Percentiles rank a stretch among this genome's conserved stretches.
These are phyloP conservation scores for Colletes gigas DNA, from an alignment of 1,140 invertebrate genomes.

Conservation along the genomic window DNA sequence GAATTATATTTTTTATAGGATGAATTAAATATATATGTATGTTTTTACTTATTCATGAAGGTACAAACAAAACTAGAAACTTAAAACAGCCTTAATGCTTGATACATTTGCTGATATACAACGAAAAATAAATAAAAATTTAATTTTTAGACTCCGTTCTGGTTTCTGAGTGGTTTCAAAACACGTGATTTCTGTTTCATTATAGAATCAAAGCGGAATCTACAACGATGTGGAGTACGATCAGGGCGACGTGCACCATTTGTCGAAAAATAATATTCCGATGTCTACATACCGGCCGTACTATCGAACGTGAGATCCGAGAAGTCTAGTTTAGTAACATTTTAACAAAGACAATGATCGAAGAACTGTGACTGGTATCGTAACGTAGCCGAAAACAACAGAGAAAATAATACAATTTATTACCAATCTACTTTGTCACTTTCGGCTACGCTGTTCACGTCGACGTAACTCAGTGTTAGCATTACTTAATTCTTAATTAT, in stretches of 20 bases:
- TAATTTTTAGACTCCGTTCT: too few species aligned
- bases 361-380: not conserved
- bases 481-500: slow-evolving; percentile 24
- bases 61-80: too few species aligned
- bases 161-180: too few species aligned
- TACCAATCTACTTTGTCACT: not conserved
- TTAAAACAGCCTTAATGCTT: too few species aligned
- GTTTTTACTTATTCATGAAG: too few species aligned
- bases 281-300: slow-evolving; percentile 86
- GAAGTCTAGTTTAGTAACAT: slow-evolving; percentile 11
- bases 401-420: not conserved
- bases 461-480: slow-evolving; percentile 6
- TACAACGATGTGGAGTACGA: slow-evolving; percentile 94
- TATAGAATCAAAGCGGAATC: slow-evolving; percentile 91
- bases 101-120: too few species aligned
- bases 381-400: not conserved
- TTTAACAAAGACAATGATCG: slow-evolving; percentile 1
- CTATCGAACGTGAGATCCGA: slow-evolving; percentile 74
- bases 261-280: slow-evolving; percentile 84
- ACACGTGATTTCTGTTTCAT: slow-evolving; percentile 35
- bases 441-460: not conserved
- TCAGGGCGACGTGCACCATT: slow-evolving; percentile 84
- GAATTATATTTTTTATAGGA: too few species aligned
- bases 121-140: too few species aligned
- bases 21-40: too few species aligned